Conservation (phyloP, 1,140 invertebrate species). For the Drosophila simulans region DNA sequence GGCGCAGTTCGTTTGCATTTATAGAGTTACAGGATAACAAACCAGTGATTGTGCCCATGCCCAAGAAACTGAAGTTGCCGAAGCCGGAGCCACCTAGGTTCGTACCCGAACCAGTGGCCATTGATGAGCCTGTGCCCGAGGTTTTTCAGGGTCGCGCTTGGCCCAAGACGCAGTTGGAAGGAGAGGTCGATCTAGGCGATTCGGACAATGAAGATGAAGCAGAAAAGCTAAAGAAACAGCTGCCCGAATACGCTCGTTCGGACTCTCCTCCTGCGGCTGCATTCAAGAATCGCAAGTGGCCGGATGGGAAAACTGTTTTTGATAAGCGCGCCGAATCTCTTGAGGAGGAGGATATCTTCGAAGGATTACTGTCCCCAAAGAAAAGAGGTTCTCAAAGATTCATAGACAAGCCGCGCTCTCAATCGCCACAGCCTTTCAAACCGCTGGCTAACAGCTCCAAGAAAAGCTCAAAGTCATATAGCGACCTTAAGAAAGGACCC, state of each 20-base stretch:
- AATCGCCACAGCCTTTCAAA: constrained; percentile 64
- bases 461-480: constrained; percentile 61
- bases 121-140: constrained; percentile 64
- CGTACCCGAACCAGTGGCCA: constrained; percentile 45
- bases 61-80: constrained; percentile 69
- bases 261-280: constrained; percentile 61
- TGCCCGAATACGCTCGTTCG: constrained; percentile 69
- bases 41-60: constrained; percentile 79
- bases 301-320: constrained; percentile 73
- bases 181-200: constrained; percentile 26
- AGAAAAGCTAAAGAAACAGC: constrained; percentile 26
- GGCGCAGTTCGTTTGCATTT: constrained; percentile 83
- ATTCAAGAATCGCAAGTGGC: constrained; percentile 75
- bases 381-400: constrained; percentile 23
- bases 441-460: constrained; percentile 49
- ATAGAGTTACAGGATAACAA: constrained; percentile 79
- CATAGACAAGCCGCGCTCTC: constrained; percentile 62
- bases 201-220: constrained; percentile 36
- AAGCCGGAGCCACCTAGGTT: constrained; percentile 55
- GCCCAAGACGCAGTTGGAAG: constrained; percentile 65
- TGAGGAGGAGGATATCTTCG: constrained; percentile 51
- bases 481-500: constrained; percentile 60
- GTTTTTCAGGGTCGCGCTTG: constrained; percentile 74
- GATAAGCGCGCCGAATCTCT: constrained; percentile 29
- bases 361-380: constrained; percentile 18